Evolutionary conservation across 2,888 invertebrate genomes (phyloP).

Genomic region (Lasiommata megera): DNA sequence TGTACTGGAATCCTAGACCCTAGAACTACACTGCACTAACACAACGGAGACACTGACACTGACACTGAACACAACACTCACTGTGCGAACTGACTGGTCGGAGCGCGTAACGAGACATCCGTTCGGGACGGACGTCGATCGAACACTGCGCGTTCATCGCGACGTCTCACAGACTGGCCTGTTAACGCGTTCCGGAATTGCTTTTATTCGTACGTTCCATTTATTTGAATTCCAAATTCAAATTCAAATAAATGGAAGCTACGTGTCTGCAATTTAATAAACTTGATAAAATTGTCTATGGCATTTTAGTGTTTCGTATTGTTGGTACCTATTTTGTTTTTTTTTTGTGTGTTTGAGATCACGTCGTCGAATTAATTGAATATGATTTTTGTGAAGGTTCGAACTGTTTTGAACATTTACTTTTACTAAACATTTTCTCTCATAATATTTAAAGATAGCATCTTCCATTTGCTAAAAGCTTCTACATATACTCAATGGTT

Average conservation of each 20-base stretch:
- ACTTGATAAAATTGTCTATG: neutral
- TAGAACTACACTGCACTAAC: too few relatives aligned
- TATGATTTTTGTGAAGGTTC: neutral
- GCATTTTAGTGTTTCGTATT: neutral
- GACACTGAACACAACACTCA: too few relatives aligned
- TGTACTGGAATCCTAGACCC: too few relatives aligned
- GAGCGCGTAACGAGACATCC: too few relatives aligned
- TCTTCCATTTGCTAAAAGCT: too few relatives aligned
- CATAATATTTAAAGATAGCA: too few relatives aligned
- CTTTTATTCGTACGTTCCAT: conserved; percentile 3
- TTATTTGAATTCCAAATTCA: conserved; percentile 9
- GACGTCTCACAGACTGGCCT: neutral
- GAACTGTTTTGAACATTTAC: too few relatives aligned
- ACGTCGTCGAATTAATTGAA: neutral
- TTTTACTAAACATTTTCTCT: too few relatives aligned
- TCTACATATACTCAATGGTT: too few relatives aligned
- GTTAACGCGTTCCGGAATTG: conserved; percentile 3
- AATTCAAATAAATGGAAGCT: neutral
- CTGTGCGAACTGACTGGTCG: too few relatives aligned
- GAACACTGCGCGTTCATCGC: conserved; percentile 41
- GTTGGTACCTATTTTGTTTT: neutral
- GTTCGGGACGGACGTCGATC: too few relatives aligned
- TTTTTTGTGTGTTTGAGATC: neutral
- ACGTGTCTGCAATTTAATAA: neutral
- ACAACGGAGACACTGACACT: too few relatives aligned